Percentiles rank a stretch among this genome's conserved stretches.
Evolutionary conservation across 2,888 invertebrate species (phyloP).

Genomic region (Elysia crispata): DNA sequence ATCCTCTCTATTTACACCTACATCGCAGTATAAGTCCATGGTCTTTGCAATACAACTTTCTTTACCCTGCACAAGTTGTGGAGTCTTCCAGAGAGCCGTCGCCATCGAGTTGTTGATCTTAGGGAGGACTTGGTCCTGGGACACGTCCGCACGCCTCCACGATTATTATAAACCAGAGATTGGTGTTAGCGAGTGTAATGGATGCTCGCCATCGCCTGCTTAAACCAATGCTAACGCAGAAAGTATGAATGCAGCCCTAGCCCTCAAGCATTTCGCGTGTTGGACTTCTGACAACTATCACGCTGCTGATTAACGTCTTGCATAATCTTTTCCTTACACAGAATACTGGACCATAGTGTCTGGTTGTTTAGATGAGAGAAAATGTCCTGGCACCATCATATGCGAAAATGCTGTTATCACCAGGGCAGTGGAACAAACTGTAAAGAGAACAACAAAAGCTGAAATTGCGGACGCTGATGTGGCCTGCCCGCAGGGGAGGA

Average conservation of each 20-base stretch:
- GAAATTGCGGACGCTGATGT: conserved; percentile 1
- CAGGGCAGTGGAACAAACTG: neutral
- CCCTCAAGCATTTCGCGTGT: too few relatives aligned
- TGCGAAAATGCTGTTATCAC: neutral
- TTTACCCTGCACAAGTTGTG: too few relatives aligned
- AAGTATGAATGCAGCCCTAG: conserved; percentile 1
- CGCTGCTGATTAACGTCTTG: neutral
- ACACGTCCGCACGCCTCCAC: too few relatives aligned
- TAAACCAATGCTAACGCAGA: neutral
- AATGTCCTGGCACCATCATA: neutral
- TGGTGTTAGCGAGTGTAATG: too few relatives aligned
- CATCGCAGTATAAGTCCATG: too few relatives aligned
- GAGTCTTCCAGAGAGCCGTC: too few relatives aligned
- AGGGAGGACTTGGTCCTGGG: too few relatives aligned
- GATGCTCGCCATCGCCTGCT: neutral
- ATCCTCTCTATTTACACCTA: too few relatives aligned
- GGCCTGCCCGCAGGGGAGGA: neutral
- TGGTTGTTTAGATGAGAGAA: neutral
- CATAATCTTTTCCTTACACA: neutral
- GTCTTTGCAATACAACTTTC: too few relatives aligned
- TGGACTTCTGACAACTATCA: neutral
- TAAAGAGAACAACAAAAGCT: neutral
- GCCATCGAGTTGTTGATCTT: too few relatives aligned
- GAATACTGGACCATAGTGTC: neutral
- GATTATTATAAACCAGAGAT: too few relatives aligned